Conservation (phyloP, 2,113 vertebrate genomes). For the Silurus asotus region DNA sequence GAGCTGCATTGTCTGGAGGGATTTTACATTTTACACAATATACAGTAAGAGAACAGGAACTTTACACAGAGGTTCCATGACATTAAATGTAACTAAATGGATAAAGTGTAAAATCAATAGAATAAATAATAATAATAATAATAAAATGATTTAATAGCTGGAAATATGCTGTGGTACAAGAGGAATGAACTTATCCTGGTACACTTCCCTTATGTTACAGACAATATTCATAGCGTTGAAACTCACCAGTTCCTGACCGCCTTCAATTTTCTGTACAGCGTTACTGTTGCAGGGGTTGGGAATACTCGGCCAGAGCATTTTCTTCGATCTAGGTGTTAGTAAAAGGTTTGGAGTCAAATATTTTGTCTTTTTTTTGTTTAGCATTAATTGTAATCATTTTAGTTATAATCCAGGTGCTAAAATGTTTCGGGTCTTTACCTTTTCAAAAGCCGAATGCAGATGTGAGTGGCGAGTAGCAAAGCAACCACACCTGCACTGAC, state of each 20-base stretch:
- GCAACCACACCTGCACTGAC: slow-evolving; percentile 23
- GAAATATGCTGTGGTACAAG: background rate
- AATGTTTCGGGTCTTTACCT: slow-evolving; percentile 57
- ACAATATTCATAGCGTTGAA: background rate
- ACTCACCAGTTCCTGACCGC: slow-evolving; percentile 57
- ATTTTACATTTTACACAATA: background rate
- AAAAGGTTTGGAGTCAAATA: slow-evolving; percentile 40
- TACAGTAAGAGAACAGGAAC: background rate
- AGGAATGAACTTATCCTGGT: background rate
- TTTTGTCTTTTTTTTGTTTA: background rate
- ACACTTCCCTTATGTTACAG: background rate
- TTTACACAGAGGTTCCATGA: background rate
- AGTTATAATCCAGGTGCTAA: background rate
- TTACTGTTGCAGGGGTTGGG: slow-evolving; percentile 78
- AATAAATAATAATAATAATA: background rate
- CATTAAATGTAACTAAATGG: background rate
- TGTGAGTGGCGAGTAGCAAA: slow-evolving; percentile 48
- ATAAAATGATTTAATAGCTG: background rate
- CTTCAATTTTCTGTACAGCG: slow-evolving; percentile 71
- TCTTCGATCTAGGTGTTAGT: slow-evolving; percentile 64
- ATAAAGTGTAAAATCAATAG: background rate
- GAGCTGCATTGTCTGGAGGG: background rate
- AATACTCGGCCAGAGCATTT: slow-evolving; percentile 72
- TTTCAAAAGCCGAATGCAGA: slow-evolving; percentile 55
- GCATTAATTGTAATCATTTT: too few species aligned